Evolutionary conservation across 2,888 invertebrate species (phyloP).

Genomic region (Actias luna): DNA sequence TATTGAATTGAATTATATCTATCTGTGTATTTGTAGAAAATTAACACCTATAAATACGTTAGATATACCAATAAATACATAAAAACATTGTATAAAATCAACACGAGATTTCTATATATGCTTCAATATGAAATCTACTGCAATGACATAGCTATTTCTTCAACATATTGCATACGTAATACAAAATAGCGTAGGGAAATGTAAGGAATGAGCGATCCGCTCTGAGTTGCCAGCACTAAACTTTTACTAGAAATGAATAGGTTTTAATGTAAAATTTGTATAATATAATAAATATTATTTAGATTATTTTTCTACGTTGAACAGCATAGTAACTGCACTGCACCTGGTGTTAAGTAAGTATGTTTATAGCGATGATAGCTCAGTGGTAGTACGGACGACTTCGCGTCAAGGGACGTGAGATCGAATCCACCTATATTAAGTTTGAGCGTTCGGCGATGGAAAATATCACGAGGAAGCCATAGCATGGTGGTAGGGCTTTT

Average conservation of each 20-base stretch:
- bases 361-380: too few species aligned
- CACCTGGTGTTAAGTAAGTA: too few species aligned
- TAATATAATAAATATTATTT: too few species aligned
- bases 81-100: not conserved
- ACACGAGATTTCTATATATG: not conserved
- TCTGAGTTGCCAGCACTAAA: not conserved
- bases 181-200: not conserved
- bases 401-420: too few species aligned
- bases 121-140: not conserved
- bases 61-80: not conserved
- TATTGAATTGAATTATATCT: not conserved
- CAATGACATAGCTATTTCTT: constrained; percentile 3
- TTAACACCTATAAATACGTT: not conserved
- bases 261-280: too few species aligned
- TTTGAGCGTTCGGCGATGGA: too few species aligned
- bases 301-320: too few species aligned
- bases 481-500: too few species aligned
- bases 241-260: not conserved
- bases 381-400: too few species aligned
- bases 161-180: constrained; percentile 5
- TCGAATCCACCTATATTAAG: too few species aligned
- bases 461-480: too few species aligned
- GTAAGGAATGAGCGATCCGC: not conserved
- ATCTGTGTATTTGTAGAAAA: not conserved
- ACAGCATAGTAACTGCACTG: too few species aligned